phyloP scores from a whole-genome alignment of 2,888 invertebrate genomes.

The Liopterus haemorrhoidalis region DNA sequence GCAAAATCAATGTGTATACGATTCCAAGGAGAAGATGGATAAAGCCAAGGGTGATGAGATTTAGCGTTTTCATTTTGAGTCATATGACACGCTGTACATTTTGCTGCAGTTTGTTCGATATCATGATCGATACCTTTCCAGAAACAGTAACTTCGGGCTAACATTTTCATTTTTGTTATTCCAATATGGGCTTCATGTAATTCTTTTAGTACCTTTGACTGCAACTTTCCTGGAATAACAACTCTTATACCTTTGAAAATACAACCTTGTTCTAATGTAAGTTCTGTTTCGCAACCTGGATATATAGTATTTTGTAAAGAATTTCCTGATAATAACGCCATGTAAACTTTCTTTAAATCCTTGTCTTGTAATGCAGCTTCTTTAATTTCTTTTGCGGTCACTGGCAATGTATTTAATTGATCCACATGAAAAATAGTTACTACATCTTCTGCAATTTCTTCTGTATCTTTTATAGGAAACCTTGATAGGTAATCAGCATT shows the following conservation, averaged over 20 bases:
- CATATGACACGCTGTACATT: conserved; percentile 20
- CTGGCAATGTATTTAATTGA: conserved; percentile 3
- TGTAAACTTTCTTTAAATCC: conserved; percentile 1
- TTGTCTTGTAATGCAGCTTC: not conserved
- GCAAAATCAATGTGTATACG: conserved; percentile 29
- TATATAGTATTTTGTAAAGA: conserved; percentile 2
- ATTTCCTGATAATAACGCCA: not conserved
- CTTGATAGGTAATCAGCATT: conserved; percentile 31
- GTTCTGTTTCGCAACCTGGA: not conserved
- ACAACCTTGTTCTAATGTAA: conserved; percentile 18
- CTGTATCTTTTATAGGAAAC: conserved; percentile 1
- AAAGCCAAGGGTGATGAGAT: conserved; percentile 24
- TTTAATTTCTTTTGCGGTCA: conserved; percentile 1
- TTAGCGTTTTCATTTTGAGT: conserved; percentile 10
- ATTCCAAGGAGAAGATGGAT: conserved; percentile 27
- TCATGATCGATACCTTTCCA: conserved; percentile 26
- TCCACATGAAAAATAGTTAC: conserved; percentile 3
- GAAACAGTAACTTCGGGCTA: conserved; percentile 25
- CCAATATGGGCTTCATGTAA: conserved; percentile 23
- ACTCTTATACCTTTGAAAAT: conserved; percentile 17
- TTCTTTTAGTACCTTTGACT: conserved; percentile 12
- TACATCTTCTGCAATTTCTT: not conserved
- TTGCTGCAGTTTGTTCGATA: conserved; percentile 11
- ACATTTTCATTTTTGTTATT: conserved; percentile 22
- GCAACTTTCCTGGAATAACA: conserved; percentile 11